Percentiles rank a stretch among this genome's conserved stretches.
These are phyloP conservation scores for Neopipo cinnamomea DNA, from an alignment of 2,113 vertebrate species.

Conservation along the genomic window DNA sequence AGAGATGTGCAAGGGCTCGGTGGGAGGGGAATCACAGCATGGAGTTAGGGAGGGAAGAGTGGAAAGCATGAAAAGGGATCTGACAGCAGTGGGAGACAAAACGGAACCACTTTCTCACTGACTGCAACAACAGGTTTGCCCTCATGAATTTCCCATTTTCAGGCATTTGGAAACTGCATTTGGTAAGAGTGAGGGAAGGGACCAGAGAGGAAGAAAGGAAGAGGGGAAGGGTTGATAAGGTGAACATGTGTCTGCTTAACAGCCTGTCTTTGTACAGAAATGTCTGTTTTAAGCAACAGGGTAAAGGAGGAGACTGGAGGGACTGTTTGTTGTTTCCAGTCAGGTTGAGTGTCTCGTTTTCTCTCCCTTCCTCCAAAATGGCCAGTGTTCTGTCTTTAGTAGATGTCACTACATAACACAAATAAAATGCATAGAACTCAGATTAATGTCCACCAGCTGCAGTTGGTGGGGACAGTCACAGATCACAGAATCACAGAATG, in stretches of 20 bases:
- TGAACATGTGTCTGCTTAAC: accelerated
- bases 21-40: neutral
- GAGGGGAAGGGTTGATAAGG: neutral
- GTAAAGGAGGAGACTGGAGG: neutral
- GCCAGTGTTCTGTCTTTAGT: neutral
- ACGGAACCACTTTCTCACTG: accelerated
- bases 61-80: neutral
- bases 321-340: neutral
- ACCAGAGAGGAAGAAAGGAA: neutral
- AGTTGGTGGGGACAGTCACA: neutral
- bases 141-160: neutral
- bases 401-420: neutral
- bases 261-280: neutral
- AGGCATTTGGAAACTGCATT: neutral
- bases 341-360: accelerated
- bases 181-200: neutral
- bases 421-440: neutral
- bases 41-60: neutral
- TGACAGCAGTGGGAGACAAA: neutral
- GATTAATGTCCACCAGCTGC: neutral
- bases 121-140: neutral
- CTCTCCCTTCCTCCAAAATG: neutral
- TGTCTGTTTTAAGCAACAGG: neutral
- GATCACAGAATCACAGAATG: neutral
- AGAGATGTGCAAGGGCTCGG: neutral